phyloP scores from a whole-genome alignment of 2,113 vertebrate genomes.

The Epinephelus fuscoguttatus region DNA sequence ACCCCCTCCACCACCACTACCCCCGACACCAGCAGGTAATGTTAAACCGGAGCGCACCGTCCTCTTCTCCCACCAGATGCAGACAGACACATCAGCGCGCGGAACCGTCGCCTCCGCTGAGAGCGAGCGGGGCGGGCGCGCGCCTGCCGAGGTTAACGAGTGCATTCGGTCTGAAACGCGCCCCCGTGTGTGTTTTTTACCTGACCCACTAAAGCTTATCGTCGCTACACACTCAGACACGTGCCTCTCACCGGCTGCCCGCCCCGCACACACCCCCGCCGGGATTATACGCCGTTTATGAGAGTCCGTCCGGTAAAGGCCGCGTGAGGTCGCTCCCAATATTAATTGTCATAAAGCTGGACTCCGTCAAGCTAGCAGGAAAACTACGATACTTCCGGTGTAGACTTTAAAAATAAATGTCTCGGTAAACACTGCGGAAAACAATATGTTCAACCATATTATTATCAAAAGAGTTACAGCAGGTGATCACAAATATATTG shows the following conservation, averaged over 20 bases:
- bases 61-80: conserved; percentile 66
- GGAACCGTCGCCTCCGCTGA: conserved; percentile 58
- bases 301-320: conserved; percentile 72
- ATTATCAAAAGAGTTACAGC: background rate
- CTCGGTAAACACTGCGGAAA: background rate
- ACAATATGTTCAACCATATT: background rate
- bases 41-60: conserved; percentile 61
- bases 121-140: conserved; percentile 61
- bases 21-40: conserved; percentile 50
- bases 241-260: conserved; percentile 45
- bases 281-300: conserved; percentile 59
- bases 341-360: conserved; percentile 67
- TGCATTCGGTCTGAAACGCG: conserved; percentile 75
- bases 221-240: conserved; percentile 52
- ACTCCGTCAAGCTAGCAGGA: conserved; percentile 16
- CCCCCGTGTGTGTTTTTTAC: conserved; percentile 67
- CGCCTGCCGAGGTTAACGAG: conserved; percentile 78
- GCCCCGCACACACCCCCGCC: conserved; percentile 32
- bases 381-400: conserved; percentile 38
- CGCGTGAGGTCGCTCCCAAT: conserved; percentile 74
- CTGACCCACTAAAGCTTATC: conserved; percentile 72
- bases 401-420: conserved; percentile 63
- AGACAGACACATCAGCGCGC: conserved; percentile 80
- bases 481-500: background rate
- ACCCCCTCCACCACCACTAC: background rate